Percentiles rank a stretch among this genome's conserved stretches.
Evolutionary conservation across 2,113 vertebrate species (phyloP).

Genomic region (Syngnathus typhle): DNA sequence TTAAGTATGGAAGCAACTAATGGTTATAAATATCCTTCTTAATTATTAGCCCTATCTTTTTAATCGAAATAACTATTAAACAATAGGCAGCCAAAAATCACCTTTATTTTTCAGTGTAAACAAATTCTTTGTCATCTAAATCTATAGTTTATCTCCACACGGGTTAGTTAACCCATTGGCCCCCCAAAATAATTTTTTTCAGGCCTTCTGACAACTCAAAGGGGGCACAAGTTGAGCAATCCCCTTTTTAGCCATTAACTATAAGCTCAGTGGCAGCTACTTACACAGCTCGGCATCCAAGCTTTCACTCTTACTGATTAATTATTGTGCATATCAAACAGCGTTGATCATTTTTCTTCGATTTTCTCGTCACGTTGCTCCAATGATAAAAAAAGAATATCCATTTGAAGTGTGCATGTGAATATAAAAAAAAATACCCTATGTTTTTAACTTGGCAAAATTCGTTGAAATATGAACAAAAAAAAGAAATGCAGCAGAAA

Average conservation of each 20-base stretch:
- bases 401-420: background rate
- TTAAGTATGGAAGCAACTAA: background rate
- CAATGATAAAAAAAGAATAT: background rate
- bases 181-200: constrained; percentile 82
- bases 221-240: constrained; percentile 85
- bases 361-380: background rate
- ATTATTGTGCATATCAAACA: background rate
- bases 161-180: constrained; percentile 77
- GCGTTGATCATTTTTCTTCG: background rate
- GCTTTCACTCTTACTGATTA: constrained; percentile 1
- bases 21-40: no score
- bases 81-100: no score
- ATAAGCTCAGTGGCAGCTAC: constrained; percentile 30
- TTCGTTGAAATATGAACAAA: background rate
- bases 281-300: background rate
- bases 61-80: no score
- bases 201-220: constrained; percentile 77
- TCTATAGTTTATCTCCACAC: background rate
- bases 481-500: background rate
- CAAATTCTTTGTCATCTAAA: background rate
- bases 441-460: background rate
- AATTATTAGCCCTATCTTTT: no score
- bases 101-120: background rate
- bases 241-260: constrained; percentile 71
- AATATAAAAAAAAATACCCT: no score